Evolutionary conservation across 2,797 vertebrate species (phyloP), one percentile per base, ranked within the genome.

Genomic region (Zalophus californianus): DNA sequence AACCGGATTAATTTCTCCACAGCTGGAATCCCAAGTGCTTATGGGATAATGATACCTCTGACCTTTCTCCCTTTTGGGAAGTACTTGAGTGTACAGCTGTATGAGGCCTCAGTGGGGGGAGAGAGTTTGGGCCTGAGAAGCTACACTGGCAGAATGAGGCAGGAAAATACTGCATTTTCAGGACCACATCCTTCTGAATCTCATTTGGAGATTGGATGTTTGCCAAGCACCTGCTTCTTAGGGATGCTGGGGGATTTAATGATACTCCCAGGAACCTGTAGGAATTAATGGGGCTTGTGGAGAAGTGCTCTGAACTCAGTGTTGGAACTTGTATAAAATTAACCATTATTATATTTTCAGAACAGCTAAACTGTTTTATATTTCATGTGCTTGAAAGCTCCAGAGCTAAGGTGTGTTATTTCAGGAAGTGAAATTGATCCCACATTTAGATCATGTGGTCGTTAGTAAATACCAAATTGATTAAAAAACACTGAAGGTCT

Each of bases 171-270:
- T 89, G 60, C 54, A 87, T 97, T 96, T 97, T 93, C 52, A 97
- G 80, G 84, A 94, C 44, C 58, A 54, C 12, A 38, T 86, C 50
- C 72, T 96, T 92, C 50, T 95, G 89, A 85, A 85, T 95, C 58
- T 93, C 86, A 86, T 93, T 95, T 97, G 93, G 68, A 94, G 87
- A 84, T 62, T 98, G 96, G 93, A 95, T 84, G 38, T 97, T 97
- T 97, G 93, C 96, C 96, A 94, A 94, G 80, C 94, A 97, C 86
- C 93, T 97, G 97, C 90, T 98, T 97, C 77, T 86, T 96, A 86
- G 84, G 58, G 91, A 85, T 97, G 84, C 89, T 95, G 91, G 41
- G 66, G 73, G 89, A 90, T 90, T 94, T 96, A 91, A 78, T 96
- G 91, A 87, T 95, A 89, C 38, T 95, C 78, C 29, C 3, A 95